Evolutionary conservation across 2,888 invertebrate species (phyloP), one percentile per base, ranked within the genome.

Genomic region (Parnassius orleans): DNA sequence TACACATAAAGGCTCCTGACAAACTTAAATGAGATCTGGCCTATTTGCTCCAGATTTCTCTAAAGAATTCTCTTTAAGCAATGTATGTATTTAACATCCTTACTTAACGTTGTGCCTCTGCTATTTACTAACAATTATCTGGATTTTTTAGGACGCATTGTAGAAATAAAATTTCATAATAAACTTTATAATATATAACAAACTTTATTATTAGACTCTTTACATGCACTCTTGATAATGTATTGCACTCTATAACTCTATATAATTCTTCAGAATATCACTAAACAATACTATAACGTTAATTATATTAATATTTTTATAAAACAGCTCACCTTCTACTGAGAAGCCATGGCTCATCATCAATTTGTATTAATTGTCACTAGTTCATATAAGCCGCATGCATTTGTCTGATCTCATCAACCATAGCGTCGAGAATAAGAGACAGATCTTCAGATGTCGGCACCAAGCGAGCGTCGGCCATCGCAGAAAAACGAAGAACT

Each of bases 401-500:
- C 57, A 83, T 70, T 24, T 24, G 24, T 24, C 73, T 75, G 48
- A 92, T 84, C 69, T 86, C 86, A 2, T 77, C 72, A 33, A 89
- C 80, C 70, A 87, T 89, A 15, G 84, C 84, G 43, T 83, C 78
- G 48, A 84, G 70, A 57, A 93, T 91, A 15, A 79, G 66, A 3
- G 80, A 72, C 2, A 90, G 80, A 53, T 85, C 81, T 3, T 78
- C 78, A 10, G 83, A 71, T 33, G 75, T 74, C 1, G 79, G 70
- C 15, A 93, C 75, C 33, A 93, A 62, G 0, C 87, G 86, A 47
- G 76, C 74, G 65, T 93, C 93, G 1, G 85, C 92, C 61, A 86
- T 80, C 2, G 92, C 75, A 0, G 90, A 91, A 7, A 93, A 69
- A 15, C 92, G 81, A 9, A 93, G 72, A 19, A 86, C 84, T 1